A percentile compares a stretch with the other conserved stretches of the same genome.
These are phyloP conservation scores for Nematolebias whitei DNA, from an alignment of 2,113 vertebrate species.

Conservation along the genomic window DNA sequence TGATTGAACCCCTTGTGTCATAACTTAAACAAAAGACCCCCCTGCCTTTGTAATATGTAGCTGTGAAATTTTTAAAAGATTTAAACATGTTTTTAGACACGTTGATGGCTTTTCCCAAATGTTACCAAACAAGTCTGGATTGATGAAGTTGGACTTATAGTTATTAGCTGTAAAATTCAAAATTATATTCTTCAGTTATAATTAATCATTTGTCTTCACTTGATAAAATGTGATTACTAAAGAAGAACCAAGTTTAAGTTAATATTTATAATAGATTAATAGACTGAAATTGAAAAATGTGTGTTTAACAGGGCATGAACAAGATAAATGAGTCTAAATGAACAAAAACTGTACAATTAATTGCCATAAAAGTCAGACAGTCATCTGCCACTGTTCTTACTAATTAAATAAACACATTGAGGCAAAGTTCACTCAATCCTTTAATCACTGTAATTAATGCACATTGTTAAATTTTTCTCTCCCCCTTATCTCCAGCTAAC, in stretches of 20 bases:
- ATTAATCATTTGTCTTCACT: not conserved
- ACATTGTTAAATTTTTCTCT: conserved; percentile 70
- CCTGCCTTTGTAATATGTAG: conserved; percentile 8
- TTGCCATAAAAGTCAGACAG: conserved; percentile 75
- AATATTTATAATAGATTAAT: not conserved
- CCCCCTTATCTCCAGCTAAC: conserved; percentile 43
- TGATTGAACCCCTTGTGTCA: conserved; percentile 4
- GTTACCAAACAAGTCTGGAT: not conserved
- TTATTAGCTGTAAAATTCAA: too few species aligned
- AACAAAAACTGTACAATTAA: conserved; percentile 68
- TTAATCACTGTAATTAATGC: conserved; percentile 86
- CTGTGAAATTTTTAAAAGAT: not conserved
- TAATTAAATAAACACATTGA: conserved; percentile 92
- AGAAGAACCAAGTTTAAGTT: not conserved
- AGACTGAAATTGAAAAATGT: too few species aligned
- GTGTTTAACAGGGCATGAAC: conserved; percentile 27
- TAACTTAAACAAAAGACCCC: not conserved
- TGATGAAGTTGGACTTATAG: too few species aligned
- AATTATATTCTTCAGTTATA: not conserved
- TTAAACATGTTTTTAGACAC: not conserved
- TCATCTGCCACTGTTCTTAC: conserved; percentile 81
- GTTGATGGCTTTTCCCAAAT: not conserved
- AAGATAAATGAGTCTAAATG: conserved; percentile 62
- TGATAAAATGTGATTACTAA: not conserved
- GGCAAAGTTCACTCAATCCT: conserved; percentile 81